phyloP scores from a whole-genome alignment of 2,797 vertebrate species.

The Tympanoctomys barrerae region DNA sequence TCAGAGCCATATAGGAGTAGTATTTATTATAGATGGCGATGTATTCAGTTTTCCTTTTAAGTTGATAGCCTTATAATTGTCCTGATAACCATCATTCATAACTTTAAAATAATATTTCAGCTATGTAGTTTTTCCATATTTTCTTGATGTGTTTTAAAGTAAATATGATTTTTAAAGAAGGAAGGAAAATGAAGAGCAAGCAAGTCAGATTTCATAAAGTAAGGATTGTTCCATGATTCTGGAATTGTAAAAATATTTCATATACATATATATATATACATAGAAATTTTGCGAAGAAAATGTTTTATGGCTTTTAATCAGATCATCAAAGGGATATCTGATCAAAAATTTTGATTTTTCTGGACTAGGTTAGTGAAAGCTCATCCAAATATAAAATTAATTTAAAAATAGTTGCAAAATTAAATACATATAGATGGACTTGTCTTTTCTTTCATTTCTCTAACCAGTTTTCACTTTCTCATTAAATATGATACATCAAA shows the following conservation, averaged over 20 bases:
- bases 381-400: constrained; percentile 42
- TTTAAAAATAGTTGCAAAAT: constrained; percentile 57
- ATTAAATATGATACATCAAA: background rate
- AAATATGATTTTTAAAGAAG: background rate
- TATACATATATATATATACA: background rate
- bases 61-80: background rate
- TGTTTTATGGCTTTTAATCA: background rate
- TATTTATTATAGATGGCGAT: background rate
- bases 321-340: background rate
- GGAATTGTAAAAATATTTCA: background rate
- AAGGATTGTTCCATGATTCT: background rate
- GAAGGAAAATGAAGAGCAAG: background rate
- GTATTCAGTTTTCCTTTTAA: background rate
- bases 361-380: background rate
- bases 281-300: background rate
- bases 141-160: constrained; percentile 33
- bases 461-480: constrained; percentile 1
- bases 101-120: constrained; percentile 32
- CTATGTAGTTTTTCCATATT: background rate
- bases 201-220: constrained; percentile 5
- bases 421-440: background rate
- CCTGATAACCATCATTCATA: background rate
- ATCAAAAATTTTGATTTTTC: constrained; percentile 27
- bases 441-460: constrained; percentile 25
- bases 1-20: background rate